Base-by-base conservation (phyloP, 1,140 invertebrate species). In the Lasioglossum baleicum region DNA sequence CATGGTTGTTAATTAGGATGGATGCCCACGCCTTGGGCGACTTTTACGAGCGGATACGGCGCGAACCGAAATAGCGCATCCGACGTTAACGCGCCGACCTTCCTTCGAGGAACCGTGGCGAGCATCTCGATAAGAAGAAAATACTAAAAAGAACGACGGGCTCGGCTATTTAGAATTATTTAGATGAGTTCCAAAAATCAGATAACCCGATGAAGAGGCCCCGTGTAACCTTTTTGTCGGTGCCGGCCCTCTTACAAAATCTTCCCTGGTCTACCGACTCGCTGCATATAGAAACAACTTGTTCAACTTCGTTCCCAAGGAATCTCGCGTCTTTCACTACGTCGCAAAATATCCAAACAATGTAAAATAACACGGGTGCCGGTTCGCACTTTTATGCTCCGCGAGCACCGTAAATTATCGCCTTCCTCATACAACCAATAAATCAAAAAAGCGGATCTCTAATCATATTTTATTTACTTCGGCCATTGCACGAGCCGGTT, bases 1-100 rank as follows among this genome's bases (percentile, higher is more conserved):
- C 89, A 88, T 85, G 90, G 89, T 90, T 91, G 91, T 92, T 92
- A 92, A 92, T 92, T 92, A 92, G 91, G 91, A 92, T 92, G 91
- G 90, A 92, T 92, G 91, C 90, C 90, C 89, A 89, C 90, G 89
- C 91, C 91, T 90, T 87, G 86, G 91, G 91, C 91, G 91, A 92
- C 91, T 92, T 91, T 92, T 92, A 92, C 91, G 90, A 92, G 90
- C 88, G 90, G 87, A 90, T 90, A 88, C 88, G 85, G 87, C 84
- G 90, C 87, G 89, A 91, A 88, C 90, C 88, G 87, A 91, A 92
- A 90, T 88, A 90, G 88, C 89, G 87, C 83, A 80, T 83, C 83
- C 86, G 78, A 88, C 69, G 83, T 88, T 88, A 87, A 87, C 87
- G 85, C 84, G 76, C 71, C 75, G 79, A 86, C 85, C 84, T 84